These are phyloP conservation scores for Podargus strigoides DNA, from an alignment of 2,797 vertebrate species.

Conservation along the genomic window DNA sequence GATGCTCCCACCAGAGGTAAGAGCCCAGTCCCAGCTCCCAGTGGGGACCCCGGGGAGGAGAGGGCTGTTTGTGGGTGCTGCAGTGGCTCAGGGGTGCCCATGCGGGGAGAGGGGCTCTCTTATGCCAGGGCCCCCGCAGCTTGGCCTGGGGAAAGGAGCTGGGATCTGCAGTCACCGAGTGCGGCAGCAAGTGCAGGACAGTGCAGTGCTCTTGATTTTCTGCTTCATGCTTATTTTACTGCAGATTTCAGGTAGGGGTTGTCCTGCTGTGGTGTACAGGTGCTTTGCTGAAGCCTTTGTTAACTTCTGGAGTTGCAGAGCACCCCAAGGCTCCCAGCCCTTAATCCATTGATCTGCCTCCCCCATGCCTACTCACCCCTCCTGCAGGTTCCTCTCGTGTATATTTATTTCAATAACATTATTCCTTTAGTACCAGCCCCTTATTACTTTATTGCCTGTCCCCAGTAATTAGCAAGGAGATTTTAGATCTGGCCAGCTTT, in stretches of 20 bases:
- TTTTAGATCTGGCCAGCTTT: neutral
- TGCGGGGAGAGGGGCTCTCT: neutral
- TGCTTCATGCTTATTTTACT: neutral
- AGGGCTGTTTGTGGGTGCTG: neutral
- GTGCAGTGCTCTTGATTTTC: rapidly evolving
- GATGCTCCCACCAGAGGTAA: slow-evolving; percentile 85
- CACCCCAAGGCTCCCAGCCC: neutral
- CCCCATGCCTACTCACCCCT: rapidly evolving
- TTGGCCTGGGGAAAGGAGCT: neutral
- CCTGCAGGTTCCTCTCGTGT: rapidly evolving
- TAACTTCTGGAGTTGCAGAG: neutral
- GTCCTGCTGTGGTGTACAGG: neutral
- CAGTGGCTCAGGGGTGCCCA: neutral
- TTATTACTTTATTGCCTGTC: neutral
- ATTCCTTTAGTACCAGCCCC: neutral
- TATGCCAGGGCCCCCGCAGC: rapidly evolving
- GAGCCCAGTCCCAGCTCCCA: neutral
- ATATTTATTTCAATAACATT: neutral
- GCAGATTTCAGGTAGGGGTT: neutral
- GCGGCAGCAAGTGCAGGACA: neutral
- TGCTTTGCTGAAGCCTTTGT: neutral
- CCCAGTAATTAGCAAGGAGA: neutral
- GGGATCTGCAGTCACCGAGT: neutral
- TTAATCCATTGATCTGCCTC: neutral
- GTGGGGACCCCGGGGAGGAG: neutral